Evolutionary conservation across 2,113 vertebrate genomes (phyloP).

Genomic region (Scartelaos histophorus): DNA sequence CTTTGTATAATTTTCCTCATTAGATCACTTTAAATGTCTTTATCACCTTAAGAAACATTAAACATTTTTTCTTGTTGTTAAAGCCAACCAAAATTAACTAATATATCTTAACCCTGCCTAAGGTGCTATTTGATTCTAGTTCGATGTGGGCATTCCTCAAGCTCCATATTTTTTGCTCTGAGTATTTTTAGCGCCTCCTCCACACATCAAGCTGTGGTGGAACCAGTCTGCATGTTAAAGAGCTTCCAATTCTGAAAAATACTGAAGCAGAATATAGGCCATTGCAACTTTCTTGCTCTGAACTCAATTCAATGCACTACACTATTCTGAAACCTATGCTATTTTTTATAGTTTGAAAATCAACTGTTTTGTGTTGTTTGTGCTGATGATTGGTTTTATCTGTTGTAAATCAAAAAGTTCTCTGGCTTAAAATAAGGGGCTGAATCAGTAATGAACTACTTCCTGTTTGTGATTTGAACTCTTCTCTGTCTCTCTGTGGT

Average conservation of each 20-base stretch:
- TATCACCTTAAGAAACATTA: not conserved
- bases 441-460: constrained; percentile 8
- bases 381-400: not conserved
- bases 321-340: not conserved
- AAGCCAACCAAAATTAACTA: not conserved
- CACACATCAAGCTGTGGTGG: not conserved
- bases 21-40: not conserved
- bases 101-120: not conserved
- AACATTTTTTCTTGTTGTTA: not conserved
- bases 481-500: constrained; percentile 8
- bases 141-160: constrained; percentile 4
- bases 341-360: not conserved
- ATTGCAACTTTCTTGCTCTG: constrained; percentile 1
- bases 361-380: not conserved
- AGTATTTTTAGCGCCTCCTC: constrained; percentile 3
- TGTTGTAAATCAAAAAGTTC: not conserved
- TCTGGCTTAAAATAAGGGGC: not conserved
- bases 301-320: not conserved
- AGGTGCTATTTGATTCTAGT: constrained; percentile 3
- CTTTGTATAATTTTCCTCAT: not conserved
- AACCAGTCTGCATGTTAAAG: constrained; percentile 2
- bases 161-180: constrained; percentile 9
- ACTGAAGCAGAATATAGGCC: constrained; percentile 20
- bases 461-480: constrained; percentile 7
- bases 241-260: constrained; percentile 8